These are phyloP conservation scores for Octonoba sinensis DNA, from an alignment of 2,888 invertebrate genomes.

Conservation along the genomic window DNA sequence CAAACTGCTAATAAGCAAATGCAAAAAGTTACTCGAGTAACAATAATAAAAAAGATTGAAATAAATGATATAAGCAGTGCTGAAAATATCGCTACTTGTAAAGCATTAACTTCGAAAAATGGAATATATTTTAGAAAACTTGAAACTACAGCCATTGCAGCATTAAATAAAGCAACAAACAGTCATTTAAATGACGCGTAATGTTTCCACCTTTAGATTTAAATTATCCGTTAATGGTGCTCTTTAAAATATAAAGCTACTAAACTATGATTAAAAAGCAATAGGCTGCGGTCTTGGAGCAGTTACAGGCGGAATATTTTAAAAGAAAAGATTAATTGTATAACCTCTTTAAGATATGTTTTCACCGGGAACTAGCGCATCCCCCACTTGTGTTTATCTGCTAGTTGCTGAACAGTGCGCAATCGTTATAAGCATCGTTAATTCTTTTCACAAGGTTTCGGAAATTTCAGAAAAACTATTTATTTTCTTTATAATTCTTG, in stretches of 20 bases:
- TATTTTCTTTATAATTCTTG: too few relatives aligned
- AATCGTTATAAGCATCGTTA: constrained; percentile 26
- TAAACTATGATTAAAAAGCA: constrained; percentile 28
- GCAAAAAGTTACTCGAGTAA: neutral
- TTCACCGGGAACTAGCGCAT: neutral
- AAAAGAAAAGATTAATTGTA: constrained; percentile 24
- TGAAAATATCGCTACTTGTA: neutral
- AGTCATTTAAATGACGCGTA: constrained; percentile 22
- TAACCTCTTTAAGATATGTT: constrained; percentile 5
- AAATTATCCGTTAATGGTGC: constrained; percentile 36
- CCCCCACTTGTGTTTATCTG: neutral
- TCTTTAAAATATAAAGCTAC: constrained; percentile 15
- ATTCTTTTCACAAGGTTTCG: neutral
- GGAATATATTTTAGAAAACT: constrained; percentile 21
- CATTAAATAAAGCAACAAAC: constrained; percentile 20
- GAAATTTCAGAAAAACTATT: too few relatives aligned
- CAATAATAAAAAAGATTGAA: neutral
- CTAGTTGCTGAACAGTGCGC: neutral
- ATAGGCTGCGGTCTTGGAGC: constrained; percentile 7
- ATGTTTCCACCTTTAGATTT: constrained; percentile 15
- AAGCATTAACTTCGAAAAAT: constrained; percentile 10
- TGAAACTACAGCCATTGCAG: constrained; percentile 11
- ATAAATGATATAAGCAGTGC: neutral
- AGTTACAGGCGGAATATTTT: constrained; percentile 10
- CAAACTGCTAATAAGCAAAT: constrained; percentile 23